A percentile compares a stretch with the other conserved stretches of the same genome.
phyloP scores from a whole-genome alignment of 1,140 invertebrate genomes.

The Drosophila serrata region DNA sequence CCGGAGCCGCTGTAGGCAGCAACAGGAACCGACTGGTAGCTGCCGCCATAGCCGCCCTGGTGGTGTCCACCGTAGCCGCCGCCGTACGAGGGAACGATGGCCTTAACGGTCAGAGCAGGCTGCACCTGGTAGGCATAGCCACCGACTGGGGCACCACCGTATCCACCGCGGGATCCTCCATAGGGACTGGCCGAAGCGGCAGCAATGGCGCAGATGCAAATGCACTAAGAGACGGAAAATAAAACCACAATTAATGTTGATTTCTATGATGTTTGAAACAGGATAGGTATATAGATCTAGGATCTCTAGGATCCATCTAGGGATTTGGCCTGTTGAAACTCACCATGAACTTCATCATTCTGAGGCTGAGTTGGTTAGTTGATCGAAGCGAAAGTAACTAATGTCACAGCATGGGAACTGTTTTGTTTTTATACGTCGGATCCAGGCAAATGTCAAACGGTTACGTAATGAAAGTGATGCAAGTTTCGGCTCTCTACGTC shows the following conservation, averaged over 20 bases:
- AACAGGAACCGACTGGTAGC: conserved; percentile 39
- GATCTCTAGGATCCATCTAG: neutral
- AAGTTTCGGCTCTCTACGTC: conserved; percentile 58
- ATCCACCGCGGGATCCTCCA: conserved; percentile 33
- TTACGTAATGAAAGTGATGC: conserved; percentile 78
- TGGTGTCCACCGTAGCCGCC: conserved; percentile 31
- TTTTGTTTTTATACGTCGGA: conserved; percentile 71
- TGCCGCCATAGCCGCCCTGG: conserved; percentile 26
- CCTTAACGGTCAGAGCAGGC: conserved; percentile 68
- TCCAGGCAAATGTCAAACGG: conserved; percentile 63
- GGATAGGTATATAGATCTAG: neutral
- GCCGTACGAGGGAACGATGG: conserved; percentile 61
- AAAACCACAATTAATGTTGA: conserved; percentile 5
- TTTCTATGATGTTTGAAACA: neutral
- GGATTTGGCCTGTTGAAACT: conserved; percentile 22
- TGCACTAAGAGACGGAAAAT: conserved; percentile 42
- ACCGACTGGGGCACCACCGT: conserved; percentile 42
- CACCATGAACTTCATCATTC: conserved; percentile 79
- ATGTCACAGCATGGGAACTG: conserved; percentile 54
- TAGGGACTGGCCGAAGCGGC: conserved; percentile 63
- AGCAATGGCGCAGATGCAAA: conserved; percentile 66
- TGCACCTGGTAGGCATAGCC: conserved; percentile 72
- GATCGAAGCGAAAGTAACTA: conserved; percentile 57
- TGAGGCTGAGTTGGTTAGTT: conserved; percentile 64
- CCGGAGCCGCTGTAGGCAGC: conserved; percentile 39